phyloP scores from a whole-genome alignment of 1,140 invertebrate genomes.

The Sitobion miscanthi region DNA sequence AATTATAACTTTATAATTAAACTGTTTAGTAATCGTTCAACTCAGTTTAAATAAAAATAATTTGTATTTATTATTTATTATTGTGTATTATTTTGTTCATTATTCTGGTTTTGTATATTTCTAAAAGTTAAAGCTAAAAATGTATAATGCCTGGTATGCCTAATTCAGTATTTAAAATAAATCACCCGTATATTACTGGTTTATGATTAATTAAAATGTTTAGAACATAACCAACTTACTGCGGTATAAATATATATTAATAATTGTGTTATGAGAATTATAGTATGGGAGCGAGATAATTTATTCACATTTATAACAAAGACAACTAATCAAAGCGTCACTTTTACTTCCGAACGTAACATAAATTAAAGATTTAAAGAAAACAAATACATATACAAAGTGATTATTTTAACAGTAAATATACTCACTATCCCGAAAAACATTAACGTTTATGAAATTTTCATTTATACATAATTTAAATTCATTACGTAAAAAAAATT shows the following conservation, averaged over 20 bases:
- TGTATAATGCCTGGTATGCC: background rate
- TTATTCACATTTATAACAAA: background rate
- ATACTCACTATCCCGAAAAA: background rate
- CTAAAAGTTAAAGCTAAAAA: background rate
- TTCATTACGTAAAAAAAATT: background rate
- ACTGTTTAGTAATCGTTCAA: background rate
- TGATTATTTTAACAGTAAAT: background rate
- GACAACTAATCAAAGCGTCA: background rate
- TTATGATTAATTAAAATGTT: conserved; percentile 19
- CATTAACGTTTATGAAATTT: background rate
- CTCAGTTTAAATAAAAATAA: background rate
- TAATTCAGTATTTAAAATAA: background rate
- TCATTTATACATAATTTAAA: background rate
- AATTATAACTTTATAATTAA: background rate
- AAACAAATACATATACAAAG: background rate
- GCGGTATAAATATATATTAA: background rate
- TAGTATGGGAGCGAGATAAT: background rate
- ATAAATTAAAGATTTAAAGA: background rate
- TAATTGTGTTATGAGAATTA: background rate
- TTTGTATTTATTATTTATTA: background rate
- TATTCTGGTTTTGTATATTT: background rate
- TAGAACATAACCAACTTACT: background rate
- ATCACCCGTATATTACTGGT: background rate
- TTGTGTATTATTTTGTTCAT: background rate
- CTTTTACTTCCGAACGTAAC: background rate